Percentiles rank a stretch among this genome's conserved stretches.
Evolutionary conservation across 2,113 vertebrate genomes (phyloP).

Genomic region (Ochotona curzoniae): DNA sequence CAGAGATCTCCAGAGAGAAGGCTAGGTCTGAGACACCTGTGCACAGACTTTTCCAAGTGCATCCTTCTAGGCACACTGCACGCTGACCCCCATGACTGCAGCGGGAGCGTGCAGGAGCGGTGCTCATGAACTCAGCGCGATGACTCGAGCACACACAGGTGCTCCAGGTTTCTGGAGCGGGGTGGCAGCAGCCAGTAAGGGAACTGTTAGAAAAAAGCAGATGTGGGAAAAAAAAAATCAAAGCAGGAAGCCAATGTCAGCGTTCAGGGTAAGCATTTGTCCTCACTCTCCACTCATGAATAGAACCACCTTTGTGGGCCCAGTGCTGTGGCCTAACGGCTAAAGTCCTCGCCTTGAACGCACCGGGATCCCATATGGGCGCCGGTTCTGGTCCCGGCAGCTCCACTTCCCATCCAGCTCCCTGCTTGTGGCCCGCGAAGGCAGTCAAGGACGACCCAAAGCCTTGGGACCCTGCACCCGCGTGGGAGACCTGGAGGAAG

Average conservation of each 20-base stretch:
- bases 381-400: too few species aligned
- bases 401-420: too few species aligned
- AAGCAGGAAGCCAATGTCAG: constrained; percentile 46
- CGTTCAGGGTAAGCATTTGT: background rate
- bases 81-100: background rate
- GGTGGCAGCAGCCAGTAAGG: constrained; percentile 24
- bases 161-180: background rate
- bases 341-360: too few species aligned
- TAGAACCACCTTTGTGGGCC: background rate
- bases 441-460: too few species aligned
- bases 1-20: constrained; percentile 49
- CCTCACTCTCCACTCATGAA: constrained; percentile 21
- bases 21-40: background rate
- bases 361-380: too few species aligned
- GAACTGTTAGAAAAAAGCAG: constrained; percentile 16
- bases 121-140: background rate
- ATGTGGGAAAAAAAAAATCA: constrained; percentile 27
- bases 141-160: background rate
- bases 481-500: too few species aligned
- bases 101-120: background rate
- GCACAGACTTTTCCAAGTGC: background rate
- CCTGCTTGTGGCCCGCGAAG: too few species aligned
- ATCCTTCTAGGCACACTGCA: background rate
- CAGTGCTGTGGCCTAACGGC: too few species aligned
- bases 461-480: too few species aligned